These are phyloP conservation scores for Scolopax mira DNA, from an alignment of 2,113 vertebrate species.

Conservation along the genomic window DNA sequence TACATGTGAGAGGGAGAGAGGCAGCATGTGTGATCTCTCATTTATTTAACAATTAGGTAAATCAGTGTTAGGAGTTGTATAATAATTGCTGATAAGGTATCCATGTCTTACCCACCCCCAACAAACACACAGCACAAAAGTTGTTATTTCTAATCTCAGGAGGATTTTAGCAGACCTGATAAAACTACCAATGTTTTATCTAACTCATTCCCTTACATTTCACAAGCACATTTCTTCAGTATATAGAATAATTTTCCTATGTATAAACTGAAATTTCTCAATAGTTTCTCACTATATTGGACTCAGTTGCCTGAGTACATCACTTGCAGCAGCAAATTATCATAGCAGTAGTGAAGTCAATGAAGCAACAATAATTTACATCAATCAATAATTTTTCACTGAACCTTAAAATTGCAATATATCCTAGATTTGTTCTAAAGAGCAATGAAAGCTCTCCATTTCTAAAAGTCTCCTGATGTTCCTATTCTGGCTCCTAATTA, in stretches of 20 bases:
- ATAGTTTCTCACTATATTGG: background rate
- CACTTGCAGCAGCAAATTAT: background rate
- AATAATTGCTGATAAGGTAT: background rate
- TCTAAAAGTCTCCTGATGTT: background rate
- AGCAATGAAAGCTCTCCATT: background rate
- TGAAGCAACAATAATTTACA: background rate
- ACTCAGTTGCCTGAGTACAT: background rate
- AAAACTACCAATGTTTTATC: background rate
- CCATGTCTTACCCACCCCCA: background rate
- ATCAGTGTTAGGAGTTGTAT: background rate
- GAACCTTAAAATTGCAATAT: background rate
- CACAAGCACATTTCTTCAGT: background rate
- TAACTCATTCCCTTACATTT: background rate
- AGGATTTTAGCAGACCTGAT: background rate
- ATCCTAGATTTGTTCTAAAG: background rate
- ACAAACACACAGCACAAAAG: background rate
- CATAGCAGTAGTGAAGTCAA: background rate
- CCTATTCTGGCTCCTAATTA: background rate
- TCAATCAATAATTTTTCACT: background rate
- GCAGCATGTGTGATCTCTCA: background rate
- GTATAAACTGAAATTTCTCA: background rate
- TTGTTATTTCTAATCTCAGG: background rate
- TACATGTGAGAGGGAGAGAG: background rate
- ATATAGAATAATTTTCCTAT: background rate
- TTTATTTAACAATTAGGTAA: background rate